Evolutionary conservation across 2,113 vertebrate genomes (phyloP), one percentile per base, ranked within the genome.

Genomic region (Chionis minor): DNA sequence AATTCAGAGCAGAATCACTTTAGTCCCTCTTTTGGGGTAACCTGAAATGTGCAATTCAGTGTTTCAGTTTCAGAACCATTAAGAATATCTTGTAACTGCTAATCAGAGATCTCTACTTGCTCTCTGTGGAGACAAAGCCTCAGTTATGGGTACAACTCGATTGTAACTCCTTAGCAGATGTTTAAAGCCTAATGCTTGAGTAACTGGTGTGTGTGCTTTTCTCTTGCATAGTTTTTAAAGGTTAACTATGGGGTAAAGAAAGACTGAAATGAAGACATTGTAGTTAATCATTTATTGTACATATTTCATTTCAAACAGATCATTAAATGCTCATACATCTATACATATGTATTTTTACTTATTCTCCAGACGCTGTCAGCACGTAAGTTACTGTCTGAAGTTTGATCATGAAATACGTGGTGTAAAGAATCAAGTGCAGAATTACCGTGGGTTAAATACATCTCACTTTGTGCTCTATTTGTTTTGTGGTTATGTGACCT

Each of bases 91-190:
- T 6, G 5, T 16, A 81, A 21, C 20, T 86, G 27, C 11, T 77
- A 45, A 70, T 32, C 38, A 65, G 70, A 33, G n/a, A 42, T 47
- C 59, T 61, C 7, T 47, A 3, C 10, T 78, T 77, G 40, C 14
- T 42, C 32, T 70, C 10, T 63, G 32, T 56, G 27, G 56, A 79
- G 23, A 12, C 47, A 81, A 70, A 83, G 16, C 42, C 61, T 92
- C 73, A 18, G 27, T 55, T 81, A 20, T 51, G 5, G 13, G 3
- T 59, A 52, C 0, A 0, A 51, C 14, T 75, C 2, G 0, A 44
- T 32, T 10, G 8, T 38, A 90, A 33, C 44, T 63, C 58, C 55
- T 95, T 14, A 85, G 35, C 26, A 81, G 61, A 75, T 47, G 3
- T 72, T 52, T 82, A 28, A 77, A 89, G 8, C 42, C 19, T 75